Conservation (phyloP, 2,113 vertebrate genomes). For the Cebus imitator region DNA sequence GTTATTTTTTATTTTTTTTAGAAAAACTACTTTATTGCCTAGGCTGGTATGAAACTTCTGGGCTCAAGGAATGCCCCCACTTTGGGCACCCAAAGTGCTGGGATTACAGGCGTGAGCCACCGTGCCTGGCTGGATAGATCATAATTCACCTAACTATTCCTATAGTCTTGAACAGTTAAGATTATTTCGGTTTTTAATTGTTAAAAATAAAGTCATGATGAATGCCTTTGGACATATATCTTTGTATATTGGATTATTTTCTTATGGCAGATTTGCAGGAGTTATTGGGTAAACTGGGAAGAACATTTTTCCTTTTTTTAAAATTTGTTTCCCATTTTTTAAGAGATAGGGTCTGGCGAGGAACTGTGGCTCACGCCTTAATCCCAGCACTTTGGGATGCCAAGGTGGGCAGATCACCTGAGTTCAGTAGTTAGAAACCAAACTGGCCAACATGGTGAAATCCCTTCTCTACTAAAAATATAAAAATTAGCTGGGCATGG, state of each 20-base stretch:
- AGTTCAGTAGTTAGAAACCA: too few relatives aligned
- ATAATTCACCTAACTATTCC: neutral
- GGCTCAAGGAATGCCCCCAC: neutral
- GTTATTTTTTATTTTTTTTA: too few relatives aligned
- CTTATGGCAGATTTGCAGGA: neutral
- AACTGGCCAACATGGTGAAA: too few relatives aligned
- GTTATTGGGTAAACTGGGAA: neutral
- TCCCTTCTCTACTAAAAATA: too few relatives aligned
- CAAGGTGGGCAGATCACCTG: too few relatives aligned
- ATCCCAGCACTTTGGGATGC: too few relatives aligned
- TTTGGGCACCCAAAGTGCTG: neutral
- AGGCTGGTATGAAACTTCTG: neutral
- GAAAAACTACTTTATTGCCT: too few relatives aligned
- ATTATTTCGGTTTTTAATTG: neutral
- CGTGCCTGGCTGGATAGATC: too few relatives aligned
- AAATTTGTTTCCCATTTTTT: neutral
- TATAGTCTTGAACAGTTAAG: neutral
- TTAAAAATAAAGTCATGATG: neutral
- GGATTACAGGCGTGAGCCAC: neutral
- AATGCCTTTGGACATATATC: neutral
- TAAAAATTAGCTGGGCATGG: too few relatives aligned
- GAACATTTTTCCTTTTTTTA: neutral
- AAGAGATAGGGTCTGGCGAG: too few relatives aligned
- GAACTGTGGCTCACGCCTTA: too few relatives aligned
- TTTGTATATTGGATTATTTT: conserved; percentile 30